Evolutionary conservation across 2,888 invertebrate genomes (phyloP), one percentile per base, ranked within the genome.

Genomic region (Stomorhina lunata): DNA sequence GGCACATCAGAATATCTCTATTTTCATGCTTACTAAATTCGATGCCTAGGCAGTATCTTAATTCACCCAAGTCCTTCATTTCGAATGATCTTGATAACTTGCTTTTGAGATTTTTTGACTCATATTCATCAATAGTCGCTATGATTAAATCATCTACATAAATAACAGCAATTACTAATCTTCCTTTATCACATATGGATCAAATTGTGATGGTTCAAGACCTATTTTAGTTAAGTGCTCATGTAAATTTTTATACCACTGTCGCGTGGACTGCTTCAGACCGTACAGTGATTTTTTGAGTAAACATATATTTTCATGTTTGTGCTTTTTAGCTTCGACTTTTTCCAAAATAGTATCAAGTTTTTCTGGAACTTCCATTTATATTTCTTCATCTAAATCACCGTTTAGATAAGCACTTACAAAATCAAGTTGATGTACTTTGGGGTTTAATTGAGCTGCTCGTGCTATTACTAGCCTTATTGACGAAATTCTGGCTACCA

Each of bases 401-500:
- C 50, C 50, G 4, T 50, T 50, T 25, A 50, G 10, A 25, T 25
- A 50, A 6, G 12, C 22, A n/a, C 50, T 50, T 3, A 50, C 50
- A 25, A 50, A 50, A 50, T 50, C 25, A 10, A 50, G 10, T 25
- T 25, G 25, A 50, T 25, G 50, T 3, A 50, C 25, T 25, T 50
- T 6, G 2, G 25, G 25, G 10, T 25, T 12, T 25, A 50, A 10
- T 50, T 50, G 22, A 50, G 9, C 15, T 25, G 25, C 2, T 25
- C 22, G 25, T 2, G 50, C 50, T 50, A 50, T 25, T 2, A 50
- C 10, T 25, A 50, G 25, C 3, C 22, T 22, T 10, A 50, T 32
- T 55, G 32, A 55, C 9, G 50, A 50, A 6, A 84, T 71, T 82
- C 84, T 85, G 29, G 80, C 82, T 4, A 84, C 81, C 2, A 72